Percentiles rank a stretch among this genome's conserved stretches.
Evolutionary conservation across 2,888 invertebrate genomes (phyloP).

Genomic region (Lepidochrysops patricia): DNA sequence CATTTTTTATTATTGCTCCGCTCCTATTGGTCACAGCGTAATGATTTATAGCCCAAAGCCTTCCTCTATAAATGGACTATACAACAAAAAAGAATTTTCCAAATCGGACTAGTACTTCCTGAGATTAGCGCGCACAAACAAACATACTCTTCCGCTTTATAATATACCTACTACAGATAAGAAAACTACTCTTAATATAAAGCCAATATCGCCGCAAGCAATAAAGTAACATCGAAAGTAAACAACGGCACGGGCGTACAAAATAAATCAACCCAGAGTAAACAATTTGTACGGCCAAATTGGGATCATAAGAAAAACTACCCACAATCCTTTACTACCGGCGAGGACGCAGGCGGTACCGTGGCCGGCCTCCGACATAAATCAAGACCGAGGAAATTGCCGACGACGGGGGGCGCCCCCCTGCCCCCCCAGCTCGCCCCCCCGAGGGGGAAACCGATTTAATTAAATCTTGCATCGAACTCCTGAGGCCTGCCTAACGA

Average conservation of each 20-base stretch:
- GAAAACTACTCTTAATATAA: too few species aligned
- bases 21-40: too few species aligned
- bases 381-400: conserved; percentile 73
- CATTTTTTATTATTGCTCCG: too few species aligned
- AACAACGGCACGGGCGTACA: background rate
- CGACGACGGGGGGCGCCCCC: conserved; percentile 40
- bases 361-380: conserved; percentile 64
- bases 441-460: conserved; percentile 52
- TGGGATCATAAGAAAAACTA: conserved; percentile 34
- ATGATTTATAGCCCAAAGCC: too few species aligned
- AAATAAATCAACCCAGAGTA: background rate
- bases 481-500: conserved; percentile 72
- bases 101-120: too few species aligned
- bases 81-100: too few species aligned
- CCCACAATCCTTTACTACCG: conserved; percentile 58
- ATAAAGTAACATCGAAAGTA: background rate
- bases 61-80: too few species aligned
- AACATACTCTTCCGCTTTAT: too few species aligned
- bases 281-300: background rate
- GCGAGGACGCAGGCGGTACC: conserved; percentile 40
- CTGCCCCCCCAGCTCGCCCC: conserved; percentile 1
- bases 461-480: conserved; percentile 78
- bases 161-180: too few species aligned
- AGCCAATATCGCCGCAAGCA: background rate
- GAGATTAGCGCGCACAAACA: too few species aligned